Evolutionary conservation across 2,797 vertebrate species (phyloP).

Genomic region (Onychomys leucogaster): DNA sequence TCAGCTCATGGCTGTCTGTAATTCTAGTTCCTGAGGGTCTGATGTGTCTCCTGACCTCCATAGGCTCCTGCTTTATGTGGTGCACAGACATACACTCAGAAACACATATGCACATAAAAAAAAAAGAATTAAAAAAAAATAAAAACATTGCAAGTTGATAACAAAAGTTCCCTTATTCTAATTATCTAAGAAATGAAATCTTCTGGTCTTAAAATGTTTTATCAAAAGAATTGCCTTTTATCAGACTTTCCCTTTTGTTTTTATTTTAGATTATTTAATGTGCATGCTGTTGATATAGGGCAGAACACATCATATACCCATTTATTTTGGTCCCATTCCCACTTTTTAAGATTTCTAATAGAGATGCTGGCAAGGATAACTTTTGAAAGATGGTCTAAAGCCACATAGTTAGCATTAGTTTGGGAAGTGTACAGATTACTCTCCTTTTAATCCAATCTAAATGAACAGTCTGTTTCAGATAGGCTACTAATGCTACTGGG

Average conservation of each 20-base stretch:
- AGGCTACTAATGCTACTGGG: not conserved
- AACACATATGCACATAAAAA: not conserved
- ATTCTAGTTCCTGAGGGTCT: not conserved
- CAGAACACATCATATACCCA: slow-evolving; percentile 9
- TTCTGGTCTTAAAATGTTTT: not conserved
- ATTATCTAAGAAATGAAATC: slow-evolving; percentile 4
- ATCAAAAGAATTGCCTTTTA: not conserved
- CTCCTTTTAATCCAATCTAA: not conserved
- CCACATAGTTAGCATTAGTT: not conserved
- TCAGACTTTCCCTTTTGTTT: not conserved
- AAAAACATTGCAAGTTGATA: not conserved
- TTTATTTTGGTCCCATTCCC: not conserved
- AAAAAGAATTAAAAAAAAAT: not conserved
- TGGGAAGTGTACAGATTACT: slow-evolving; percentile 22
- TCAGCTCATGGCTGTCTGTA: not conserved
- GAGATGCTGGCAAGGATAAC: slow-evolving; percentile 23
- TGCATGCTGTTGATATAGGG: not conserved
- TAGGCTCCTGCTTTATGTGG: not conserved
- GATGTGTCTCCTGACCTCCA: not conserved
- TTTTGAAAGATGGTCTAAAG: slow-evolving; percentile 45
- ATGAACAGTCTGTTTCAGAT: not conserved
- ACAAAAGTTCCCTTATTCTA: slow-evolving; percentile 14
- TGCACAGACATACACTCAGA: not conserved
- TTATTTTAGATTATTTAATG: slow-evolving; percentile 12
- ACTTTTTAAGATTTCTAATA: slow-evolving; percentile 34